A percentile compares a stretch with the other conserved stretches of the same genome.
Conservation (phyloP, 2,888 invertebrate species). For the Villa cingulata region DNA sequence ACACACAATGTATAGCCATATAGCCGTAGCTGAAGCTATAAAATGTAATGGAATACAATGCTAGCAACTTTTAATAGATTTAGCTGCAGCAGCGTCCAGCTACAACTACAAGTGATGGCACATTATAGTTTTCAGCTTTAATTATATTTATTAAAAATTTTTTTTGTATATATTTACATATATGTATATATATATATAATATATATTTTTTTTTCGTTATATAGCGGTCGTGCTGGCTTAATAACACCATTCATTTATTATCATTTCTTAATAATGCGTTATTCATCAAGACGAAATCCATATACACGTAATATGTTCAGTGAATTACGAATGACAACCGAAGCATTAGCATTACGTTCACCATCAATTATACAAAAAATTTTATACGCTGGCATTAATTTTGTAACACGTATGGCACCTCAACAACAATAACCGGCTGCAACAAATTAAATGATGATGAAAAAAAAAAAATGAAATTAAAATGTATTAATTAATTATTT, state of each 20-base stretch:
- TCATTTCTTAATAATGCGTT: conserved; percentile 85
- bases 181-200: conserved; percentile 4
- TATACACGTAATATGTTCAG: conserved; percentile 87
- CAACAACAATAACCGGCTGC: background rate
- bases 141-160: conserved; percentile 3
- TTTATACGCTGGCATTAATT: conserved; percentile 46
- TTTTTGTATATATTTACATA: too few relatives aligned
- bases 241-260: conserved; percentile 94
- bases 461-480: too few relatives aligned
- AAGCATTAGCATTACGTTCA: conserved; percentile 54
- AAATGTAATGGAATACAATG: too few relatives aligned
- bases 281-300: conserved; percentile 89
- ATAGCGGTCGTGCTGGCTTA: conserved; percentile 78
- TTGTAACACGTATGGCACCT: conserved; percentile 69
- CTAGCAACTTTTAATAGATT: too few relatives aligned
- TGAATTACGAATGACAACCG: conserved; percentile 64
- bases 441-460: too few relatives aligned
- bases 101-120: too few relatives aligned
- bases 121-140: background rate
- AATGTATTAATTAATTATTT: too few relatives aligned
- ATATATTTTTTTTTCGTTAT: conserved; percentile 23
- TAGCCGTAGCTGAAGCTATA: too few relatives aligned
- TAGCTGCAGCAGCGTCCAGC: too few relatives aligned
- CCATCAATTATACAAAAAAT: conserved; percentile 51
- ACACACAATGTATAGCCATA: too few relatives aligned